Base-by-base conservation (phyloP, 2,113 vertebrate genomes). In the Alexandromys fortis region DNA sequence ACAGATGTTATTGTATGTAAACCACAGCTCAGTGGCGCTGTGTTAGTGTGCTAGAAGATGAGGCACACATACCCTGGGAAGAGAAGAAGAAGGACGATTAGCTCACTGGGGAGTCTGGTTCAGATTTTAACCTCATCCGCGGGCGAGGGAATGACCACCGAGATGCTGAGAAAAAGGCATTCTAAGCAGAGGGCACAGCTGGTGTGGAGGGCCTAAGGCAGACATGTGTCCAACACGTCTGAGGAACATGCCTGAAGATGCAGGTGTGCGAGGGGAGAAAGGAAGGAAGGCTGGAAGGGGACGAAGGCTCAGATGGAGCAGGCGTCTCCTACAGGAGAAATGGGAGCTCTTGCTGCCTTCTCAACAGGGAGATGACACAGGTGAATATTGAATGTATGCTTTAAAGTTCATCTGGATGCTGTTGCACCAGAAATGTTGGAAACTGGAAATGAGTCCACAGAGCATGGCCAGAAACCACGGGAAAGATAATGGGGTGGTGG, bases 41-140 rank as follows among this genome's bases (percentile, higher is more conserved):
- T 7, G 67, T 49, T 17, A 26, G 16, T 38, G 1, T 94, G 14
- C 73, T 72, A 28, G 13, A 16, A 67, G 47, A 26, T 26, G 78
- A 38, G 42, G 1, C 0, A 0, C 4, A 13, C 72, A 11, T 10
- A 33, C 26, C 0, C 21, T 19, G 58, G 58, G 58, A 12, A 16
- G 61, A 21, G 30, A 21, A 3, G 14, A 1, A 4, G 21, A 22
- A 83, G 72, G 72, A 73, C 68, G 52, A 45, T n/a, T 70, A 45
- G 65, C 72, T 86, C 8, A 0, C 45, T 1, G 1, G 0, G 7
- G 38, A 33, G 45, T 16, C 77, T 86, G 26, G 16, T 47, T 81
- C 83, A 42, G 38, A 61, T 73, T 85, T 67, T 65, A 61, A 72
- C 28, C 38, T 65, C 38, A 33, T 65, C 38, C 0, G 14, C 7